Evolutionary conservation across 1,140 invertebrate genomes (phyloP).

Genomic region (Zaprionus inermis): DNA sequence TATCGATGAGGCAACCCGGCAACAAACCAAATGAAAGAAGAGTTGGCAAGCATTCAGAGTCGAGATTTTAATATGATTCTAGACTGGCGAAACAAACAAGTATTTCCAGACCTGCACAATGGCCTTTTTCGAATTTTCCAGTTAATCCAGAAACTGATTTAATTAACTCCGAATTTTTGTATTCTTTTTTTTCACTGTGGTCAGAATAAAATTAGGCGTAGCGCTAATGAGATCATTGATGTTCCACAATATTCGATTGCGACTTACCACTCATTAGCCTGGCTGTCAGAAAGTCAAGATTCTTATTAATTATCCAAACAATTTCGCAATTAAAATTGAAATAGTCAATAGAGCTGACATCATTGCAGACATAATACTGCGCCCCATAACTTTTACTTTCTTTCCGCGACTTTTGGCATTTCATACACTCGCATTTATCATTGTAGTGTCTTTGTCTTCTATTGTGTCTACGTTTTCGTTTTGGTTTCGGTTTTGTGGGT

Average conservation of each 20-base stretch:
- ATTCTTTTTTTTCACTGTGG: constrained; percentile 3
- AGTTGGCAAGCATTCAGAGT: background rate
- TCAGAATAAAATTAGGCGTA: constrained; percentile 25
- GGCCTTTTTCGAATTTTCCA: constrained; percentile 59
- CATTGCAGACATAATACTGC: constrained; percentile 15
- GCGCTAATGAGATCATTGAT: constrained; percentile 68
- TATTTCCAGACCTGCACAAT: constrained; percentile 54
- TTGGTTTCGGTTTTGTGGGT: constrained; percentile 30
- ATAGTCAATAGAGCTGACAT: constrained; percentile 31
- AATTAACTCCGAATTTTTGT: constrained; percentile 66
- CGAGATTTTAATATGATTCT: background rate
- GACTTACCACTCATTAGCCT: too few species aligned
- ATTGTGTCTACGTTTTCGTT: constrained; percentile 3
- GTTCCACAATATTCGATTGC: too few species aligned
- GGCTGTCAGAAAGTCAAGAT: background rate
- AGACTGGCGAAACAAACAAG: constrained; percentile 42
- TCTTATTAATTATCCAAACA: constrained; percentile 18
- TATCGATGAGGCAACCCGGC: constrained; percentile 31
- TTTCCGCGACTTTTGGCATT: constrained; percentile 54
- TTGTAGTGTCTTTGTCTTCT: constrained; percentile 13
- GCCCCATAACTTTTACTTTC: constrained; percentile 52
- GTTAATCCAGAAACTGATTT: constrained; percentile 62
- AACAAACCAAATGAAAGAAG: constrained; percentile 16
- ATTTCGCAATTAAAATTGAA: constrained; percentile 27
- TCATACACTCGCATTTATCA: constrained; percentile 18